Evolutionary conservation across 2,888 invertebrate genomes (phyloP).

Genomic region (Asteroscopus sphinx): DNA sequence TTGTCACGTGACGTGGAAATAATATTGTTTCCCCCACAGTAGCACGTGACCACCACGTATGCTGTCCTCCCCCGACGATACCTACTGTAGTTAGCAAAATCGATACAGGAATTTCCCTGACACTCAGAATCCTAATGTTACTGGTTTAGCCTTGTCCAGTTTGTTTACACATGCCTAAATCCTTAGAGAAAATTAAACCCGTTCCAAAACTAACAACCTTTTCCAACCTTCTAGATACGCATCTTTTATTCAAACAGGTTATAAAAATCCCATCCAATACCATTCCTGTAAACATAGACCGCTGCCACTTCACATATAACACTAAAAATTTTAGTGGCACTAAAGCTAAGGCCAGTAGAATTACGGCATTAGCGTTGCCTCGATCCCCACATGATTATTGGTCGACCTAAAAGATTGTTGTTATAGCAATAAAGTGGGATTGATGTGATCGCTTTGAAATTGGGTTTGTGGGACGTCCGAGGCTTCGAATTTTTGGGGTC

Average conservation of each 20-base stretch:
- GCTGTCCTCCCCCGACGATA: too few relatives aligned
- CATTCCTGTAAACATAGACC: constrained; percentile 21
- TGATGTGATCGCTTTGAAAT: constrained; percentile 32
- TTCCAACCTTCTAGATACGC: constrained; percentile 24
- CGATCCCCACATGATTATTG: constrained; percentile 47
- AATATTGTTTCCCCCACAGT: too few relatives aligned
- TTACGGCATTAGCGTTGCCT: constrained; percentile 41
- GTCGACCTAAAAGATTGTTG: constrained; percentile 41
- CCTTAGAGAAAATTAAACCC: constrained; percentile 29
- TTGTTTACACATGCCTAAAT: constrained; percentile 6
- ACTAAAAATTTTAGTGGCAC: constrained; percentile 52
- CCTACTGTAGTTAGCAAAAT: too few relatives aligned
- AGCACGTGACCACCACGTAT: too few relatives aligned
- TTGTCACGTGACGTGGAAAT: too few relatives aligned
- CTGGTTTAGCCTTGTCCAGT: neutral
- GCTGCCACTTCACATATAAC: constrained; percentile 38
- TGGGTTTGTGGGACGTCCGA: constrained; percentile 10
- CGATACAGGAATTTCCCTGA: too few relatives aligned
- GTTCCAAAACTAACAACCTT: constrained; percentile 39
- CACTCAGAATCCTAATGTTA: neutral
- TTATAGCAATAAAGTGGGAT: constrained; percentile 32
- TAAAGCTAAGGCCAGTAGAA: constrained; percentile 47
- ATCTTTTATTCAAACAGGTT: constrained; percentile 58
- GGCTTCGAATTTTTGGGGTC: too few relatives aligned
- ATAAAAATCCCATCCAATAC: constrained; percentile 55